phyloP scores from a whole-genome alignment of 2,797 vertebrate species.

The Xerus rutilus region DNA sequence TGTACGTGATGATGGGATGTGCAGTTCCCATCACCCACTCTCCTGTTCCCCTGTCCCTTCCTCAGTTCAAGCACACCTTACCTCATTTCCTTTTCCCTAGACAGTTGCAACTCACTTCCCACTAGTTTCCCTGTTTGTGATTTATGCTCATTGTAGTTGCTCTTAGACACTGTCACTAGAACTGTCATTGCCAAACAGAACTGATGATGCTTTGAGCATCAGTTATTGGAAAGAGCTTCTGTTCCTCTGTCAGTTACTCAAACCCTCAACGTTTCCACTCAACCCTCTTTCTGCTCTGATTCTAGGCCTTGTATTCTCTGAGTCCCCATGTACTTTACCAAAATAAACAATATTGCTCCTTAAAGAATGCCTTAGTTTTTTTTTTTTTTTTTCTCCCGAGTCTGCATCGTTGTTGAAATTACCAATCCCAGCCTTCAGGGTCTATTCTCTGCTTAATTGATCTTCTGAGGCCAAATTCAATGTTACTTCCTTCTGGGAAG shows the following conservation, averaged over 20 bases:
- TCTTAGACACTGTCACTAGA: not conserved
- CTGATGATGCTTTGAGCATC: not conserved
- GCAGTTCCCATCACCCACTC: not conserved
- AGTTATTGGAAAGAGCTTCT: not conserved
- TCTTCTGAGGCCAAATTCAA: slow-evolving; percentile 60
- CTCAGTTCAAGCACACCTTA: not conserved
- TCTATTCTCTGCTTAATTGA: slow-evolving; percentile 65
- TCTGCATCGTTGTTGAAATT: slow-evolving; percentile 51
- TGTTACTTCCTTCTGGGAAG: slow-evolving; percentile 63
- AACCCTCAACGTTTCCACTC: not conserved
- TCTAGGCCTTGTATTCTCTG: not conserved
- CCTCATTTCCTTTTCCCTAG: not conserved
- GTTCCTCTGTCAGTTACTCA: not conserved
- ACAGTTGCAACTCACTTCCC: not conserved
- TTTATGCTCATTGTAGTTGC: not conserved
- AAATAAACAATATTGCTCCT: not conserved
- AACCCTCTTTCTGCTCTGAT: not conserved
- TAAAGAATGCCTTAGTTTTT: slow-evolving; percentile 15
- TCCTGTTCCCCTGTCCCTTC: not conserved
- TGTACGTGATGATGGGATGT: too few species aligned
- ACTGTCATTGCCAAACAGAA: not conserved
- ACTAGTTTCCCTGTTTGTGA: not conserved
- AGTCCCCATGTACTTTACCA: not conserved
- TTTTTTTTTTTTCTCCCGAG: not conserved
- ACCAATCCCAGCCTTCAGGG: not conserved